Evolutionary conservation across 2,113 vertebrate genomes (phyloP).

Genomic region (Alouatta palliata): DNA sequence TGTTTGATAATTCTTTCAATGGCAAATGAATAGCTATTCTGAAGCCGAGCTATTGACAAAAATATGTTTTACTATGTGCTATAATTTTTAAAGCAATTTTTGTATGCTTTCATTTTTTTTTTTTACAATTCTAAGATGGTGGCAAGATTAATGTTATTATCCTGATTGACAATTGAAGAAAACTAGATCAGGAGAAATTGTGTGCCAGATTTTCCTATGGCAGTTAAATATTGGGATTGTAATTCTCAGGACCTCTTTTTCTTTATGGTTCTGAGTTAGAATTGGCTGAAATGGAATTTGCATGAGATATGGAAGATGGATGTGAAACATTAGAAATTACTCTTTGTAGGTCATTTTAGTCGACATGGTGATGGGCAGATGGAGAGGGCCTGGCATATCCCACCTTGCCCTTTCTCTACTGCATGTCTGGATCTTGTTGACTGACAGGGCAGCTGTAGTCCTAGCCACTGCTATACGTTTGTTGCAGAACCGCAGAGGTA

Average conservation of each 20-base stretch:
- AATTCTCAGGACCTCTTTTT: not conserved
- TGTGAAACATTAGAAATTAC: not conserved
- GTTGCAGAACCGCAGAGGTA: not conserved
- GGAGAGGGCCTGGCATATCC: not conserved
- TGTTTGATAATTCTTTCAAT: not conserved
- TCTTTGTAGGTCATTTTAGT: not conserved
- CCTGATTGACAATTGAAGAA: not conserved
- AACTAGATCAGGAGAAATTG: not conserved
- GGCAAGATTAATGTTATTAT: not conserved
- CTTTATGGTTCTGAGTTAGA: not conserved
- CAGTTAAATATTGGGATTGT: not conserved
- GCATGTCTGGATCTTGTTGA: not conserved
- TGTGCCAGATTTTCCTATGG: not conserved
- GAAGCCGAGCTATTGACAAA: not conserved
- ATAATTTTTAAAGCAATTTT: conserved; percentile 11
- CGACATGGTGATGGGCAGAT: not conserved
- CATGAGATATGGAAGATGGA: not conserved
- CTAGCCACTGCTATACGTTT: not conserved
- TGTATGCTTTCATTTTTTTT: not conserved
- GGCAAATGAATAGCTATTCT: not conserved
- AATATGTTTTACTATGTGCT: not conserved
- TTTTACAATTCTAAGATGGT: not conserved
- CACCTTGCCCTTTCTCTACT: not conserved
- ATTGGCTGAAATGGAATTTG: not conserved
- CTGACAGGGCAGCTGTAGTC: not conserved